phyloP scores from a whole-genome alignment of 2,888 invertebrate genomes.

The Troglohyphantes excavatus region DNA sequence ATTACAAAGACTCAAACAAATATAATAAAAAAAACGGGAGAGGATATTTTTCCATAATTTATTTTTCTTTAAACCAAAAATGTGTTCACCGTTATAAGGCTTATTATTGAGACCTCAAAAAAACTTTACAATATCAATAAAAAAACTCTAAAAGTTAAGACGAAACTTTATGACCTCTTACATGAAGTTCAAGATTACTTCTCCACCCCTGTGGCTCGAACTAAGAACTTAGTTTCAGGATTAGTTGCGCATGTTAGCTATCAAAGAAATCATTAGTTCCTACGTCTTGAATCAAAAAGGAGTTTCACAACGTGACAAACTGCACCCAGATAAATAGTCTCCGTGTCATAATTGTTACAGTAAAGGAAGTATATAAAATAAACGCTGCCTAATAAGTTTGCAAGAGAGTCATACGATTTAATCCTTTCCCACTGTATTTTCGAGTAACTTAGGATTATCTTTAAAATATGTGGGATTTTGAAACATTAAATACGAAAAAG shows the following conservation, averaged over 20 bases:
- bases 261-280: constrained; percentile 14
- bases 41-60: too few relatives aligned
- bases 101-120: too few relatives aligned
- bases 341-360: constrained; percentile 10
- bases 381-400: background rate
- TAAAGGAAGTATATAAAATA: constrained; percentile 21
- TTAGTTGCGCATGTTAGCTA: background rate
- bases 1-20: too few relatives aligned
- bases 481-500: background rate
- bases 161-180: constrained; percentile 1
- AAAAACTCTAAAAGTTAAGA: too few relatives aligned
- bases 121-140: too few relatives aligned
- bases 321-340: background rate
- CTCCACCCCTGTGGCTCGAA: background rate
- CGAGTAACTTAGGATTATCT: background rate
- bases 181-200: constrained; percentile 2
- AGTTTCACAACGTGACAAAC: background rate
- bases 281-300: constrained; percentile 10
- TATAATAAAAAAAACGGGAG: too few relatives aligned
- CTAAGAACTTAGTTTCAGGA: background rate
- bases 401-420: background rate
- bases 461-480: background rate
- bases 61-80: too few relatives aligned
- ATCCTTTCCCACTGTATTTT: background rate
- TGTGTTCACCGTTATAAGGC: too few relatives aligned